phyloP scores from a whole-genome alignment of 1,140 invertebrate species.

The Drosophila kurseongensis region DNA sequence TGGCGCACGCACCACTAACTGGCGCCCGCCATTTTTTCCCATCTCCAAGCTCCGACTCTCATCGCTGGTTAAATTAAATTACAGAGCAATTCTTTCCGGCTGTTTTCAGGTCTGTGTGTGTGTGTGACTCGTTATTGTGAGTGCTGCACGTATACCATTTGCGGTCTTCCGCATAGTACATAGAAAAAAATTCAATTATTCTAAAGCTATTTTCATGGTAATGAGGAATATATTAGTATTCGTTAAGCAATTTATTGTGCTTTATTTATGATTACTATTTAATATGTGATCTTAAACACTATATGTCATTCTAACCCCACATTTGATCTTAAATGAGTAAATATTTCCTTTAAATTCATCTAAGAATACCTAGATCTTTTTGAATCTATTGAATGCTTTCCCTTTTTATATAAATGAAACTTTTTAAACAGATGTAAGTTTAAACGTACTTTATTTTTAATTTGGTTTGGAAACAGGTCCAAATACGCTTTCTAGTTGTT shows the following conservation, averaged over 20 bases:
- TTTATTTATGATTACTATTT: neutral
- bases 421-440: too few species aligned
- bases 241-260: neutral
- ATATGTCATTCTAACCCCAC: too few species aligned
- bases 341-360: too few species aligned
- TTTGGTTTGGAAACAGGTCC: too few species aligned
- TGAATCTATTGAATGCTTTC: too few species aligned
- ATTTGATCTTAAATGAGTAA: too few species aligned
- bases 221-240: neutral
- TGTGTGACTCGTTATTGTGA: constrained; percentile 48
- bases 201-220: neutral
- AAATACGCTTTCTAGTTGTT: too few species aligned
- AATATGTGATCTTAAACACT: neutral
- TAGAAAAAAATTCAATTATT: constrained; percentile 8
- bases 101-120: constrained; percentile 45
- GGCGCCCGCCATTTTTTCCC: constrained; percentile 40
- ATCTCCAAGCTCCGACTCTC: neutral
- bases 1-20: constrained; percentile 75
- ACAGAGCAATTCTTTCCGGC: constrained; percentile 78
- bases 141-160: constrained; percentile 72
- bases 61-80: constrained; percentile 77
- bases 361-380: too few species aligned
- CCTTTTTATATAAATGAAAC: too few species aligned
- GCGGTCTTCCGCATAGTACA: constrained; percentile 31
- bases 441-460: too few species aligned